Evolutionary conservation across 2,113 vertebrate genomes (phyloP), one percentile per base, ranked within the genome.

Genomic region (Stictonetta naevosa): DNA sequence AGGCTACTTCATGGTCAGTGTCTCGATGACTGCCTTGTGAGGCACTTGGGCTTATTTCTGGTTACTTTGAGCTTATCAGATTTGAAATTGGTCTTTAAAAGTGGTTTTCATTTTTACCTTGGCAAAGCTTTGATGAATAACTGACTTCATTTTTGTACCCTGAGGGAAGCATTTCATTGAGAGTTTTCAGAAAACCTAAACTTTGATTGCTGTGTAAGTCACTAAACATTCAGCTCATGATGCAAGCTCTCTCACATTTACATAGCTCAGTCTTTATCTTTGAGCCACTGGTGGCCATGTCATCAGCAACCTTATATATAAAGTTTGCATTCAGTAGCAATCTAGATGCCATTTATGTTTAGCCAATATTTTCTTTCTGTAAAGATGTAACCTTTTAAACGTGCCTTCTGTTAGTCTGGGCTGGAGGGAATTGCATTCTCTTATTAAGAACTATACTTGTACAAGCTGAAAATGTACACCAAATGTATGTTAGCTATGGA

Each of bases 241-340:
- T 52, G 8, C 14, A 8, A 68, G 14, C 4, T 13, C 18, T 74
- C 33, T 28, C 6, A 1, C 0, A 0, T 23, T 77, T 72, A 23
- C 4, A 55, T 79, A 6, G 26, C 6, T n/a, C 2, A 83, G 34
- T 48, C 8, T 28, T 5, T 63, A 8, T 71, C 10, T 75, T 75
- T 77, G 33, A 55, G 21, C 2, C 25, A 71, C 22, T 72, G 44
- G 64, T 44, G 63, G 4, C 5, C 3, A 18, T 23, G 2, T 56
- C 17, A 67, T 46, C 20, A 48, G 46, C 46, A 48, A 48, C 3
- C 17, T 84, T 68, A 1, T 18, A 62, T 52, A 34, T 34, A 53
- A 90, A 4, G 18, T 33, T 85, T 79, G 68, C 78, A 5, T 82
- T 91, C 74, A 8, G 5, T 60, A 8, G 34, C 11, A 91, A 46